These are phyloP conservation scores for Rhea pennata DNA, from an alignment of 2,113 vertebrate species.

Conservation along the genomic window DNA sequence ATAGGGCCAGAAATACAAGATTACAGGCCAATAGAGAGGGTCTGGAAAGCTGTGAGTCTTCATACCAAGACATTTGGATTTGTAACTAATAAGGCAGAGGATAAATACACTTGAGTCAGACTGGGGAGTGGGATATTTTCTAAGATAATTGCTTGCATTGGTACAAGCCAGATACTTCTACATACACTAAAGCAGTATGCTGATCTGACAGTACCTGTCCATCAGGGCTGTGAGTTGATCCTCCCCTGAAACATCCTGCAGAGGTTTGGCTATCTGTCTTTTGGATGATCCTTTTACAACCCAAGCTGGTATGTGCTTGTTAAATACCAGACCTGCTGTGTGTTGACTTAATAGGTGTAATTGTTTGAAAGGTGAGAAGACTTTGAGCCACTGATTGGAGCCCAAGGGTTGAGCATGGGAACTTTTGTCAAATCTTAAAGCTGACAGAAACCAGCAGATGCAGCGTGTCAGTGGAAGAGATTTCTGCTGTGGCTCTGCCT, in stretches of 20 bases:
- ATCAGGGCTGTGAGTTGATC: neutral
- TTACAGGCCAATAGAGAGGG: neutral
- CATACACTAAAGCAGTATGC: neutral
- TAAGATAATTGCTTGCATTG: constrained; percentile 20
- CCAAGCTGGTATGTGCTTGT: neutral
- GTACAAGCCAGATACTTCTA: neutral
- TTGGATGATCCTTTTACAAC: neutral
- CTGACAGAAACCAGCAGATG: neutral
- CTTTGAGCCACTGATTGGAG: neutral
- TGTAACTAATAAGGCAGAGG: neutral
- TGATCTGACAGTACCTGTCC: neutral
- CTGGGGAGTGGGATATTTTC: neutral
- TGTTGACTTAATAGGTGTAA: neutral
- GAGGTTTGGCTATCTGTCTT: neutral
- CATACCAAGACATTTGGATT: neutral
- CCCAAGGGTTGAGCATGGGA: neutral
- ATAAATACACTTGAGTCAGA: constrained; percentile 24
- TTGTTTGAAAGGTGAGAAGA: neutral
- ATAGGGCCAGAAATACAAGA: neutral
- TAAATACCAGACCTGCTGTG: neutral
- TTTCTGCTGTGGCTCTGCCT: neutral
- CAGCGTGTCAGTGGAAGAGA: neutral
- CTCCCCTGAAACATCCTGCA: neutral
- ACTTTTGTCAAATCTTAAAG: neutral
- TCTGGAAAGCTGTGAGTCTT: neutral